phyloP scores from a whole-genome alignment of 2,888 invertebrate genomes.

The Chrysopilus asiliformis region DNA sequence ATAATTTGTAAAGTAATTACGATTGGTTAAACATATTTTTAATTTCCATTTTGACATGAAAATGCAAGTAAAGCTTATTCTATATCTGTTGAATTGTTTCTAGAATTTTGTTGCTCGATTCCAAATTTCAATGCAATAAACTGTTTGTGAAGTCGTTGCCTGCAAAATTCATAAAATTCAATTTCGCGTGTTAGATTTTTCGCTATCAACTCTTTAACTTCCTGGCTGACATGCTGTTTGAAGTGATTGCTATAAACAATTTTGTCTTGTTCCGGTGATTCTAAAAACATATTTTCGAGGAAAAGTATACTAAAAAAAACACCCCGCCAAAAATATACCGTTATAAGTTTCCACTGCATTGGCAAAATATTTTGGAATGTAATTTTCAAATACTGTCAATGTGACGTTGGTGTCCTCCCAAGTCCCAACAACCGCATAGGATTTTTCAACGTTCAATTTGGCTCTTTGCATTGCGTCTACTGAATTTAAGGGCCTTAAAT shows the following conservation, averaged over 20 bases:
- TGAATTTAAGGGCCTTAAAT: constrained; percentile 64
- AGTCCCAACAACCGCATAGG: constrained; percentile 73
- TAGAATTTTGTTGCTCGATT: too few relatives aligned
- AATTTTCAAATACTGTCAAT: constrained; percentile 61
- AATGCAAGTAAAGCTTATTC: too few relatives aligned
- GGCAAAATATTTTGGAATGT: constrained; percentile 63
- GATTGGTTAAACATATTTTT: too few relatives aligned
- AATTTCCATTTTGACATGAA: too few relatives aligned
- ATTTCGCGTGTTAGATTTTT: constrained; percentile 75
- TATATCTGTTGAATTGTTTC: too few relatives aligned
- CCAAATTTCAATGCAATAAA: constrained; percentile 60
- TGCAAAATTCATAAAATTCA: constrained; percentile 80
- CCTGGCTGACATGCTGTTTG: constrained; percentile 67
- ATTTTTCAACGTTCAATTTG: constrained; percentile 67
- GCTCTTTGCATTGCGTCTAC: constrained; percentile 67
- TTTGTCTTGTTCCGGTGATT: too few relatives aligned
- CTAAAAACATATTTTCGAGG: too few relatives aligned
- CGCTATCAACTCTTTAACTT: constrained; percentile 64
- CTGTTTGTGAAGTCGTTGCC: constrained; percentile 67
- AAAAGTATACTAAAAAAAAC: too few relatives aligned
- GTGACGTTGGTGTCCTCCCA: constrained; percentile 72
- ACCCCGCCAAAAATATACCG: too few relatives aligned
- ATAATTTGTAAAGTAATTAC: too few relatives aligned
- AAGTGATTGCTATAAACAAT: constrained; percentile 72
- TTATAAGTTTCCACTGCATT: constrained; percentile 61